Evolutionary conservation across 2,113 vertebrate genomes (phyloP), one percentile per base, ranked within the genome.

Genomic region (Microcebus lehilahytsara): DNA sequence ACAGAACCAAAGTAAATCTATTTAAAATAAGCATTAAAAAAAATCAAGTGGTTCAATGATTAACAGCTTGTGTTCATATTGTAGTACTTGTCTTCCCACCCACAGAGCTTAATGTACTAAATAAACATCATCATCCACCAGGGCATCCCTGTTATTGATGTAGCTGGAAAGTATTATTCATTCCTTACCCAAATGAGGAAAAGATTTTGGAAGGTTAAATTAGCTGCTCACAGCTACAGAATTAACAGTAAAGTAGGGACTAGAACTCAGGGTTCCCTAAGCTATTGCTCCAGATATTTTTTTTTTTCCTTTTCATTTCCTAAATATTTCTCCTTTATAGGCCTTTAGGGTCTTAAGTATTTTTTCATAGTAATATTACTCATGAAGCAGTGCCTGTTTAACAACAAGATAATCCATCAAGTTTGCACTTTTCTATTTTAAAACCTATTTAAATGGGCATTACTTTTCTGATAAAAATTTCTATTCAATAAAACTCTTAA

Each of bases 181-280:
- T 81, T 84, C 93, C 94, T 87, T 91, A 96, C 42, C 87, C 94
- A 97, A 97, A 96, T 91, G 97, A 97, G 89, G 94, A 95, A 85
- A 95, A 79, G 66, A 90, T 69, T 97, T 89, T n/a, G 19, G 75
- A 96, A 93, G 93, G 96, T 94, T 96, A 96, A 95, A 96, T 97
- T 97, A 84, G 91, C 74, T 96, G 91, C 81, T 96, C 62, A 78
- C 17, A 79, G 93, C 81, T 97, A 89, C 85, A 96, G 93, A 97
- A 90, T 93, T 96, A 95, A 97, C 17, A 94, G 79, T 74, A 77
- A 96, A 91, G 51, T 16, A 60, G 97, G 93, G 95, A 97, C 72
- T 49, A 93, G 60, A 96, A 96, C 25, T 86, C 46, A 81, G 62
- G 11, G 34, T 53, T 96, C 95, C 97, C 91, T 75, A 69, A 92